Evolutionary conservation across 2,113 vertebrate genomes (phyloP).

Genomic region (Sarotherodon lohbergeri): DNA sequence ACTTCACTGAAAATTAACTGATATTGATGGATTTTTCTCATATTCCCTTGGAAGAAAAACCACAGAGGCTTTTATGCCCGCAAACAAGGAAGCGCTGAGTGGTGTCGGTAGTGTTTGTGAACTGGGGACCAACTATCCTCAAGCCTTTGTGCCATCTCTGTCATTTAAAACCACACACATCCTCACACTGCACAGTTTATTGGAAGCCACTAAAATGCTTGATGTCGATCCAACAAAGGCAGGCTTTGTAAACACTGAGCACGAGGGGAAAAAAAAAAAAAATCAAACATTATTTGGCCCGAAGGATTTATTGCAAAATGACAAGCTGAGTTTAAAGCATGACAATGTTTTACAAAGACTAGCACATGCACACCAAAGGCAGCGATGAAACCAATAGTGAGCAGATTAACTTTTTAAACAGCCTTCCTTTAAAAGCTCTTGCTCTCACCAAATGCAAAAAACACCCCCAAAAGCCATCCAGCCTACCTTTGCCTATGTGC

Average conservation of each 20-base stretch:
- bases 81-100: slow-evolving; percentile 23
- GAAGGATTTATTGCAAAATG: neutral
- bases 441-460: neutral
- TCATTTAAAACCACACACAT: slow-evolving; percentile 10
- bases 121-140: neutral
- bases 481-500: slow-evolving; percentile 95
- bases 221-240: neutral
- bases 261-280: neutral
- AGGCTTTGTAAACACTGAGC: neutral
- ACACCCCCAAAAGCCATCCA: neutral
- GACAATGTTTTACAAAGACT: neutral
- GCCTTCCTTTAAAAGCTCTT: neutral
- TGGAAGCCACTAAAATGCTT: slow-evolving; percentile 6
- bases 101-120: neutral
- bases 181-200: neutral
- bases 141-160: neutral
- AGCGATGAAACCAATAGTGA: neutral
- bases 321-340: neutral
- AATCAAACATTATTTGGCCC: neutral
- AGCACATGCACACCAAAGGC: neutral
- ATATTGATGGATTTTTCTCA: neutral
- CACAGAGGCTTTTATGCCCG: neutral
- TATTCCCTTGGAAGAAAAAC: neutral
- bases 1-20: neutral
- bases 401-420: neutral